phyloP scores from a whole-genome alignment of 2,888 invertebrate species.

The Chymomyza procnemis region DNA sequence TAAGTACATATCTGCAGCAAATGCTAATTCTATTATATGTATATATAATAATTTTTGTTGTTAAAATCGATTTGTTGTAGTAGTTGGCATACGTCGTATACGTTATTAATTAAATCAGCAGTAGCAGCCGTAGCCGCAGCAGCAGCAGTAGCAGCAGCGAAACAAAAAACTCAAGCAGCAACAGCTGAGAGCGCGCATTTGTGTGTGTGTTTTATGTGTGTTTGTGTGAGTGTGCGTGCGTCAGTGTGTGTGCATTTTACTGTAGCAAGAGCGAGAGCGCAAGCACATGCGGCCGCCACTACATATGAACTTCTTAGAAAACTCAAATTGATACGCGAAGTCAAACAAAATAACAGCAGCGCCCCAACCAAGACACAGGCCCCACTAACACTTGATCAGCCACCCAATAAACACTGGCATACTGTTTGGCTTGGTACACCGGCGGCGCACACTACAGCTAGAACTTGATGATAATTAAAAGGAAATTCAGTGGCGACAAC shows the following conservation, averaged over 20 bases:
- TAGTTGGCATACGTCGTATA: slow-evolving; percentile 65
- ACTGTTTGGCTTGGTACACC: slow-evolving; percentile 20
- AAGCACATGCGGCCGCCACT: background rate
- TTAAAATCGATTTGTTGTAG: slow-evolving; percentile 68
- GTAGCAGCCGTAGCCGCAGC: slow-evolving; percentile 20
- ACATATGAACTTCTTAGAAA: background rate
- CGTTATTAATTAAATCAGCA: slow-evolving; percentile 68
- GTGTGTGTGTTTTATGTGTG: no score
- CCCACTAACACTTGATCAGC: background rate
- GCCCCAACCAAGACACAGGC: slow-evolving; percentile 27
- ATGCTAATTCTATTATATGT: slow-evolving; percentile 50
- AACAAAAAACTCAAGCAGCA: slow-evolving; percentile 23
- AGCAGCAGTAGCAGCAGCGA: slow-evolving; percentile 10
- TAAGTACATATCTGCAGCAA: slow-evolving; percentile 30
- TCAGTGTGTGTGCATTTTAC: slow-evolving; percentile 18
- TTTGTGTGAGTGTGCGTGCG: slow-evolving; percentile 33
- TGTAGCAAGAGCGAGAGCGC: slow-evolving; percentile 18
- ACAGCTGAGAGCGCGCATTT: slow-evolving; percentile 42
- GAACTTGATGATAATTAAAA: slow-evolving; percentile 3
- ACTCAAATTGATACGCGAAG: slow-evolving; percentile 13
- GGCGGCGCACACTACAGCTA: slow-evolving; percentile 29
- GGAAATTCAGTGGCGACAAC: no score
- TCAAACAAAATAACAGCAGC: slow-evolving; percentile 9
- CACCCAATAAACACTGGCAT: slow-evolving; percentile 34
- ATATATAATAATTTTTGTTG: slow-evolving; percentile 42